phyloP scores from a whole-genome alignment of 2,113 vertebrate species.

The Mohoua ochrocephala region DNA sequence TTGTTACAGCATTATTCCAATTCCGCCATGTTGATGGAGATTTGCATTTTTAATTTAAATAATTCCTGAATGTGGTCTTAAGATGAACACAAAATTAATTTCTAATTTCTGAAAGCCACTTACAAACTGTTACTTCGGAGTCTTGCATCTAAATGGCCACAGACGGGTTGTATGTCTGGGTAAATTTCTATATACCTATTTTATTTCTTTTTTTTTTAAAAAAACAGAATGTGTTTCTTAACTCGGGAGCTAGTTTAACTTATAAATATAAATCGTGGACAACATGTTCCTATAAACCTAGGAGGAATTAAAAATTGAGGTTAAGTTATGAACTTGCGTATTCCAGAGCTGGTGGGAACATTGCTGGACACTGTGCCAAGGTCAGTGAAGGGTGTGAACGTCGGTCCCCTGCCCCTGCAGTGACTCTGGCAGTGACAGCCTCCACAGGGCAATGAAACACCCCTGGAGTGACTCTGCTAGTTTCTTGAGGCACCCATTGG shows the following conservation, averaged over 20 bases:
- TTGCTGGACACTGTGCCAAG: not conserved
- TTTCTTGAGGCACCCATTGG: not conserved
- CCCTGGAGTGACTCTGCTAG: not conserved
- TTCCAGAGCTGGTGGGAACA: not conserved
- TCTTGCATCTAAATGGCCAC: not conserved
- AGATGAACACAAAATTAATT: not conserved
- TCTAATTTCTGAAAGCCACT: not conserved
- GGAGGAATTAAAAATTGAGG: not conserved
- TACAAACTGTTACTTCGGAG: not conserved
- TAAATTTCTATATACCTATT: not conserved
- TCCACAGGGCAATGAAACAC: not conserved
- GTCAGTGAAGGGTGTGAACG: not conserved
- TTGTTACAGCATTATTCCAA: not conserved
- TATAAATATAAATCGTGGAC: not conserved
- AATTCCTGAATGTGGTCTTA: not conserved
- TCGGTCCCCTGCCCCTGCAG: not conserved
- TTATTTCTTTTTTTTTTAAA: not conserved
- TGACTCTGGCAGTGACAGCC: not conserved
- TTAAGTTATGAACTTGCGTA: not conserved
- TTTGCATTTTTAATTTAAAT: slow-evolving; percentile 18
- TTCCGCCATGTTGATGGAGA: not conserved
- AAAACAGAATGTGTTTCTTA: not conserved
- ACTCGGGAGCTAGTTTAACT: not conserved
- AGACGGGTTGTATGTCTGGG: not conserved
- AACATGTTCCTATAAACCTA: not conserved